Conservation (phyloP, 2,113 vertebrate genomes). For the Mesembrinibis cayennensis region DNA sequence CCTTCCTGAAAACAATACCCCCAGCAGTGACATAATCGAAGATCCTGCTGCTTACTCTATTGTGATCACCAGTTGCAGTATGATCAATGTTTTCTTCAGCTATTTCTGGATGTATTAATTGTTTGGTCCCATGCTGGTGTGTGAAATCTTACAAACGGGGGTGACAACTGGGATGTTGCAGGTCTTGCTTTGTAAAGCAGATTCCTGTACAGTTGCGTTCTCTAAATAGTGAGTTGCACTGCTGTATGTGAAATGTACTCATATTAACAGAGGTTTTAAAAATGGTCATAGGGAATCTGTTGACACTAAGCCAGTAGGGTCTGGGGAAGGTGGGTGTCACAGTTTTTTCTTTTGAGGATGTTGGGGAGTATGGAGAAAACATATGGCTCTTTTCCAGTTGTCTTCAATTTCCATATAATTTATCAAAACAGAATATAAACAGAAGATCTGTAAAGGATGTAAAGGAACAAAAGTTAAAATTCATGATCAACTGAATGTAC, state of each 20-base stretch:
- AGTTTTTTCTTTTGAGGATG: neutral
- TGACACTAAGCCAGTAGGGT: neutral
- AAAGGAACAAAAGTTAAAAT: constrained; percentile 9
- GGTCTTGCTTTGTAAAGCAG: neutral
- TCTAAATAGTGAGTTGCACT: neutral
- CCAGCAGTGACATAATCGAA: constrained; percentile 24
- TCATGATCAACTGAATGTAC: constrained; percentile 8
- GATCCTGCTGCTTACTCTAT: constrained; percentile 1
- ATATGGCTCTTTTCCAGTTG: neutral
- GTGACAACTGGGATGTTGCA: neutral
- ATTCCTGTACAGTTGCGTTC: neutral
- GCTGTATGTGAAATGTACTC: neutral
- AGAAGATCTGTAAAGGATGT: neutral
- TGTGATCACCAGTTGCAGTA: neutral
- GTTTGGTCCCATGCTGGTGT: neutral
- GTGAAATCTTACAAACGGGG: neutral
- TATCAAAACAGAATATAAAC: neutral
- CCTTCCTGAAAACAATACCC: constrained; percentile 4
- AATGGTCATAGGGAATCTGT: neutral
- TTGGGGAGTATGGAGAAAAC: neutral
- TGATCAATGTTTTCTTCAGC: neutral
- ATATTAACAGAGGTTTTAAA: neutral
- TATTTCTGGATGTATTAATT: constrained; percentile 9
- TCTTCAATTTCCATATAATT: neutral
- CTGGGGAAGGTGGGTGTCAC: neutral